These are phyloP conservation scores for Euplexia lucipara DNA, from an alignment of 2,888 invertebrate genomes.

Conservation along the genomic window DNA sequence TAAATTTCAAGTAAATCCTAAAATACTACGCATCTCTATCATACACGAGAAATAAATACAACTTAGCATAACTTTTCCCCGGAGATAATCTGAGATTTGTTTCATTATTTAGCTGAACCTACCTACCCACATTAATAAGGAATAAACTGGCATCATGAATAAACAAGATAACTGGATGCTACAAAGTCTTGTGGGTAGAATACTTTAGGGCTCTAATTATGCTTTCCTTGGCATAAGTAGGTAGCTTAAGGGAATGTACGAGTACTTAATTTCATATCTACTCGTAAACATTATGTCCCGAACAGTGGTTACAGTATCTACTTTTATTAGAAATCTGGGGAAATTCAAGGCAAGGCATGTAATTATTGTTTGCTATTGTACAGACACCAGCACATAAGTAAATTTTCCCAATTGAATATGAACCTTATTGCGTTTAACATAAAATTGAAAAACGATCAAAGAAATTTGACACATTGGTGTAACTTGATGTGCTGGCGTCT, in stretches of 20 bases:
- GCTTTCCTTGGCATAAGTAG: slow-evolving; percentile 4
- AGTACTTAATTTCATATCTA: not conserved
- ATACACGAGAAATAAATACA: slow-evolving; percentile 18
- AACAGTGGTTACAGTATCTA: too few relatives aligned
- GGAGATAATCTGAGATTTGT: slow-evolving; percentile 49
- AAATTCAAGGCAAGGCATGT: too few relatives aligned
- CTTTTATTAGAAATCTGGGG: too few relatives aligned
- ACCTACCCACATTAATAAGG: slow-evolving; percentile 44
- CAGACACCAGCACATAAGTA: too few relatives aligned
- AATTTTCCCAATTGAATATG: too few relatives aligned
- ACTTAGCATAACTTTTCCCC: slow-evolving; percentile 18
- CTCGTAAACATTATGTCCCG: not conserved
- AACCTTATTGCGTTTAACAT: too few relatives aligned
- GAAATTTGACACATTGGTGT: too few relatives aligned
- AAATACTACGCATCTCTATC: not conserved
- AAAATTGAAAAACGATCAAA: too few relatives aligned
- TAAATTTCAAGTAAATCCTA: too few relatives aligned
- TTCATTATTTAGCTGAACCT: slow-evolving; percentile 38
- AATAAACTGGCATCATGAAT: slow-evolving; percentile 51
- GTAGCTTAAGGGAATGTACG: not conserved
- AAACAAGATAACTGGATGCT: slow-evolving; percentile 39
- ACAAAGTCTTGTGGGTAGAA: slow-evolving; percentile 42
- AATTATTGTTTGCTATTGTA: too few relatives aligned
- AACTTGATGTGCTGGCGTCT: too few relatives aligned
- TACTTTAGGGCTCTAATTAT: slow-evolving; percentile 40